Percentiles rank a stretch among this genome's conserved stretches.
Evolutionary conservation across 2,113 vertebrate species (phyloP).

Genomic region (Chroicocephalus ridibundus): DNA sequence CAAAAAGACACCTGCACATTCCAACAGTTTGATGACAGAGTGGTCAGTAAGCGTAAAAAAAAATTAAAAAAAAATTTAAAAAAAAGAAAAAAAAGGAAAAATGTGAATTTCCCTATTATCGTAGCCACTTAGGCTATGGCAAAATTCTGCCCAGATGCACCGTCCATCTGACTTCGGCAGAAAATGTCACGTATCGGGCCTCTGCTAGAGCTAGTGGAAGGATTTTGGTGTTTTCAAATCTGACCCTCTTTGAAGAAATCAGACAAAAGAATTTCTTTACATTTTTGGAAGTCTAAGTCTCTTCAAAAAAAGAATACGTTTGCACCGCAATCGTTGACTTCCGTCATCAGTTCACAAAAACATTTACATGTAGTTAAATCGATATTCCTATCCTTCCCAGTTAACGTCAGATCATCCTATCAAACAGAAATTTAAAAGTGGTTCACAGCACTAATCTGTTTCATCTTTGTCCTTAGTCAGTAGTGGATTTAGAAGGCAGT

Average conservation of each 20-base stretch:
- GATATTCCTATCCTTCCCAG: not conserved
- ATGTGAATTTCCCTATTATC: not conserved
- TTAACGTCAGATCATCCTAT: not conserved
- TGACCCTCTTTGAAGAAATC: not conserved
- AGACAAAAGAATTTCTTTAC: not conserved
- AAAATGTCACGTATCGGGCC: not conserved
- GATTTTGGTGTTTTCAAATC: not conserved
- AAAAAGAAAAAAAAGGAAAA: not conserved
- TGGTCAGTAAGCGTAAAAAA: not conserved
- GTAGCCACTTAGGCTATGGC: not conserved
- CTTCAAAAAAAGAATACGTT: not conserved
- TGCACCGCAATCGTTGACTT: not conserved
- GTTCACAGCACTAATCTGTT: not conserved
- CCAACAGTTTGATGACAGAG: not conserved
- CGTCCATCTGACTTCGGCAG: not conserved
- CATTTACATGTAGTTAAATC: not conserved
- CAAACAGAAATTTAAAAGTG: not conserved
- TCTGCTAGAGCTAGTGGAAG: not conserved
- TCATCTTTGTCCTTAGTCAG: not conserved
- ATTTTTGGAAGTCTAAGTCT: not conserved
- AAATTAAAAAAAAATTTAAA: not conserved
- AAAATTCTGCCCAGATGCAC: not conserved
- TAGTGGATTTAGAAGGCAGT: not conserved
- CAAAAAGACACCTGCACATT: not conserved
- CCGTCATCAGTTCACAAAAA: not conserved